Conservation (phyloP, 1,140 invertebrate species). For the Notospermus geniculatus region DNA sequence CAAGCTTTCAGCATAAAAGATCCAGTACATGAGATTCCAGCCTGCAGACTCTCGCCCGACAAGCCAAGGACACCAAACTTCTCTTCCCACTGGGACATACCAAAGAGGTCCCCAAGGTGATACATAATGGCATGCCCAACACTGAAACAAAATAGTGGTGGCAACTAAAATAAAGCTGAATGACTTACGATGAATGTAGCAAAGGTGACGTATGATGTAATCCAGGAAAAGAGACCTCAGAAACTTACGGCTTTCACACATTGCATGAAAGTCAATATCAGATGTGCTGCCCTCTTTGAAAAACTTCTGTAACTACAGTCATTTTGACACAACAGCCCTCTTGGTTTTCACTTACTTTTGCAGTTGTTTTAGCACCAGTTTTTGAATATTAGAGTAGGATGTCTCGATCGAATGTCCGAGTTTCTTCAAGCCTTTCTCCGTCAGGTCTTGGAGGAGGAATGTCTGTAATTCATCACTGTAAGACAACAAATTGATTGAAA, state of each 20-base stretch:
- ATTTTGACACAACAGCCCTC: neutral
- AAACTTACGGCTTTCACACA: neutral
- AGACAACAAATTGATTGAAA: too few relatives aligned
- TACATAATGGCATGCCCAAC: slow-evolving; percentile 81
- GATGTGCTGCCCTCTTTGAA: slow-evolving; percentile 5
- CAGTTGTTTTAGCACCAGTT: slow-evolving; percentile 85
- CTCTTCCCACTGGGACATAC: slow-evolving; percentile 76
- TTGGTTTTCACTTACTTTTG: slow-evolving; percentile 58
- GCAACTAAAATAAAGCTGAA: neutral
- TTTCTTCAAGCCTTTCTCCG: slow-evolving; percentile 93
- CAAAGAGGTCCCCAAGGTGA: slow-evolving; percentile 79
- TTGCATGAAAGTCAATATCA: neutral
- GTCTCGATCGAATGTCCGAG: slow-evolving; percentile 88
- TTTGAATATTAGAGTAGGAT: slow-evolving; percentile 87
- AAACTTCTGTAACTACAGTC: too few relatives aligned
- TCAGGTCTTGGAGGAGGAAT: slow-evolving; percentile 80
- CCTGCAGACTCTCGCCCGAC: slow-evolving; percentile 64
- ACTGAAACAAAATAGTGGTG: slow-evolving; percentile 40
- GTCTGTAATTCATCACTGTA: slow-evolving; percentile 71
- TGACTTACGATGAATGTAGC: too few relatives aligned
- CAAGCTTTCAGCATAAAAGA: slow-evolving; percentile 83
- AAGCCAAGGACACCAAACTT: slow-evolving; percentile 61
- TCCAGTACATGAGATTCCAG: slow-evolving; percentile 72
- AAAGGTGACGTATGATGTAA: too few relatives aligned
- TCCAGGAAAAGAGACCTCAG: too few relatives aligned